Evolutionary conservation across 2,797 vertebrate species (phyloP).

Genomic region (Cuniculus paca): DNA sequence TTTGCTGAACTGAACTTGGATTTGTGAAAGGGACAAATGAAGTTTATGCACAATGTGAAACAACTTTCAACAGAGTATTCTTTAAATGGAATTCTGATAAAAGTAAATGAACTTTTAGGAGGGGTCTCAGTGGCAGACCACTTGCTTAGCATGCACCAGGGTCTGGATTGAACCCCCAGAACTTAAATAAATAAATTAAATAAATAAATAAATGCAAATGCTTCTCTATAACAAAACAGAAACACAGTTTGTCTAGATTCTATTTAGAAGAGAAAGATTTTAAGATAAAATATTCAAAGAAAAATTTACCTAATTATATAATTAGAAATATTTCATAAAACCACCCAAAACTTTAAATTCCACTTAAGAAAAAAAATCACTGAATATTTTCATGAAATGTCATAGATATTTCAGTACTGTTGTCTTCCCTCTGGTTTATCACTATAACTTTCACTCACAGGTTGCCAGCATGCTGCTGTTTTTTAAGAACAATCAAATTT

Average conservation of each 20-base stretch:
- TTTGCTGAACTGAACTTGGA: slow-evolving; percentile 48
- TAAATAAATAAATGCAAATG: not conserved
- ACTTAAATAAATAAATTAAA: not conserved
- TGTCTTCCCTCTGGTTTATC: not conserved
- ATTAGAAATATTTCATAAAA: slow-evolving; percentile 49
- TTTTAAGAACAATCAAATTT: not conserved
- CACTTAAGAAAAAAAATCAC: not conserved
- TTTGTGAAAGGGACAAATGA: slow-evolving; percentile 52
- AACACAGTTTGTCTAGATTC: not conserved
- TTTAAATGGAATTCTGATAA: slow-evolving; percentile 22
- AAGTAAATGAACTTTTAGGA: not conserved
- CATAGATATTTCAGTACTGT: not conserved
- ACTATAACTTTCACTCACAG: not conserved
- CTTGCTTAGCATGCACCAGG: not conserved
- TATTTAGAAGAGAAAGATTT: slow-evolving; percentile 46
- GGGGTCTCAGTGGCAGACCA: not conserved
- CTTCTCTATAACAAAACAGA: slow-evolving; percentile 35
- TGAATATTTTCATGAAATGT: not conserved
- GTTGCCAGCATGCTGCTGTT: not conserved
- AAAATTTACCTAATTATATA: slow-evolving; percentile 12
- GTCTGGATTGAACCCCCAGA: not conserved
- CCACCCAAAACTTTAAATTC: not conserved
- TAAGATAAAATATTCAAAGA: slow-evolving; percentile 37
- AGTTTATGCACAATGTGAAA: not conserved
- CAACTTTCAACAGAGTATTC: not conserved